A percentile compares a stretch with the other conserved stretches of the same genome.
These are phyloP conservation scores for Apus apus DNA, from an alignment of 2,113 vertebrate species.

Conservation along the genomic window DNA sequence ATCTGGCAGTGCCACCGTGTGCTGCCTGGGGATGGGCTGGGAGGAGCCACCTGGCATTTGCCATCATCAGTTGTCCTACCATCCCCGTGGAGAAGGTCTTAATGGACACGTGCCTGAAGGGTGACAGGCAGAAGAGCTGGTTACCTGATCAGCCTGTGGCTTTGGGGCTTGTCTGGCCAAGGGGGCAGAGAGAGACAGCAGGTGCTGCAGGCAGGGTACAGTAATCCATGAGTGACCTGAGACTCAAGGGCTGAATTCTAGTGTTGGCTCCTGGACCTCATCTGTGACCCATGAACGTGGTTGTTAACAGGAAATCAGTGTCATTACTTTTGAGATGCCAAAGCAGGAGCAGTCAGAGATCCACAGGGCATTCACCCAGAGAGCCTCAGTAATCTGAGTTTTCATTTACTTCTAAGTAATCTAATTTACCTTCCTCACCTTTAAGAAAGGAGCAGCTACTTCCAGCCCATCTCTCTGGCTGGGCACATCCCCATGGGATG, in stretches of 20 bases:
- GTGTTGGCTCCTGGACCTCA: not conserved
- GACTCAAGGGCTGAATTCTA: not conserved
- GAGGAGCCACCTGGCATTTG: fast-evolving
- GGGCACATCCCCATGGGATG: too few relatives aligned
- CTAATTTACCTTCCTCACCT: not conserved
- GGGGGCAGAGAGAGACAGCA: not conserved
- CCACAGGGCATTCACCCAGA: not conserved
- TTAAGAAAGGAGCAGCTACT: not conserved
- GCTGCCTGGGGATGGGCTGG: too few relatives aligned
- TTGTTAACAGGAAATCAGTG: not conserved
- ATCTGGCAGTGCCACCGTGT: not conserved
- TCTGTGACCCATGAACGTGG: not conserved
- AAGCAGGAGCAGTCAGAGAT: not conserved
- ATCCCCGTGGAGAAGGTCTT: too few relatives aligned
- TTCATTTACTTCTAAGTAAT: too few relatives aligned
- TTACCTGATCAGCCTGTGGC: not conserved
- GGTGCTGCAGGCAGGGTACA: too few relatives aligned
- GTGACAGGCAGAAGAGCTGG: not conserved
- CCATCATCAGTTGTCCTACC: too few relatives aligned
- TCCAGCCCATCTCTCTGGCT: not conserved
- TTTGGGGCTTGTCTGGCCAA: not conserved
- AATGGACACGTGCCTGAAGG: fast-evolving
- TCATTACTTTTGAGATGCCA: not conserved
- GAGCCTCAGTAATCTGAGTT: not conserved
- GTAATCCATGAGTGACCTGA: not conserved